Conservation (phyloP, 2,888 invertebrate genomes). For the Limnephilus auricula region DNA sequence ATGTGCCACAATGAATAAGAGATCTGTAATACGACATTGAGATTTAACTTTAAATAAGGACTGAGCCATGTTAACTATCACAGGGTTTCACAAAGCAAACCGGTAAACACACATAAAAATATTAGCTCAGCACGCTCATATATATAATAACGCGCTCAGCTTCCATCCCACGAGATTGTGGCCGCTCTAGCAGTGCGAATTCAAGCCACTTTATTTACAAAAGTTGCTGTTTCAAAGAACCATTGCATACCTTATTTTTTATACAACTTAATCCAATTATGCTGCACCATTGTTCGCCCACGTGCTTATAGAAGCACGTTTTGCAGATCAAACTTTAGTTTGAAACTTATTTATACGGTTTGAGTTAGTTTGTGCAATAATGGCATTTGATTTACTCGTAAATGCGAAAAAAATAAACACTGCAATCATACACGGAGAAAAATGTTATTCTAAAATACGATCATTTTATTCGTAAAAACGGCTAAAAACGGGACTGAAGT, state of each 20-base stretch:
- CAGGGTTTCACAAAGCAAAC: background rate
- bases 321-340: background rate
- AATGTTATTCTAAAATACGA: too few relatives aligned
- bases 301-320: slow-evolving; percentile 14
- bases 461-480: too few relatives aligned
- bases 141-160: background rate
- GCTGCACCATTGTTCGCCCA: slow-evolving; percentile 35
- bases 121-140: background rate
- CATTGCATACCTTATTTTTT: slow-evolving; percentile 52
- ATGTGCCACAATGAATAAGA: background rate
- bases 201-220: slow-evolving; percentile 27
- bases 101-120: background rate
- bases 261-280: slow-evolving; percentile 56
- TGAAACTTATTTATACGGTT: background rate
- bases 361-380: background rate
- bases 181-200: background rate
- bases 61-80: background rate
- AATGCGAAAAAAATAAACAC: background rate
- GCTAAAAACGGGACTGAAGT: too few relatives aligned
- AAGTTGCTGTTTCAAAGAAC: slow-evolving; percentile 45
- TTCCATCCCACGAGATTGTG: background rate
- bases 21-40: background rate
- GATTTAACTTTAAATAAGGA: background rate
- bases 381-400: background rate
- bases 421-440: too few relatives aligned